Base-by-base conservation (phyloP, 2,113 vertebrate species). In the Oryzias woworae region DNA sequence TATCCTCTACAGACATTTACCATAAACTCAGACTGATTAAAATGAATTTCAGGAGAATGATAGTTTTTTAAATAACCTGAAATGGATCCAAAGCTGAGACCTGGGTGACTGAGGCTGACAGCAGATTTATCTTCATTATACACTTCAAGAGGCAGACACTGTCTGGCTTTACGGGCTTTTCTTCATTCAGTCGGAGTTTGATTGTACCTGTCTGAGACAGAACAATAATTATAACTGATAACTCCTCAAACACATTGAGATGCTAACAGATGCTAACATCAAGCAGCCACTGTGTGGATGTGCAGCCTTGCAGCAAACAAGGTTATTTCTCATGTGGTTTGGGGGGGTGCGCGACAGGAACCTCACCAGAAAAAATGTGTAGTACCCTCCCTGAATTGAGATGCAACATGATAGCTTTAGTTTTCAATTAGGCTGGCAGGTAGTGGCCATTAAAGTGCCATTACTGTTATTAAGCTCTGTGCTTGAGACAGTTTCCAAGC, bases 371-470 rank as follows among this genome's bases (percentile, higher is more conserved):
- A 42, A 66, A 12, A 43, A 18, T 23, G 17, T 54, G 17, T 24
- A 24, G 5, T 15, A 36, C 36, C 63, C 50, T 23, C 58, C 41
- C 26, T 14, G 45, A 73, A 80, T 57, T 81, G 79, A 72, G 64
- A 66, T 10, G 45, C 54, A 71, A 64, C 62, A 62, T 69, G 71
- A 83, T 62, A 59, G 57, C 54, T 36, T 59, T n/a, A 62, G 70
- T 87, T 71, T 84, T 77, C 70, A 83, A 80, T 85, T 73, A 74
- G 45, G 17, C 53, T 72, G 58, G 56, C 56, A 65, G 69, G 70
- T 65, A 60, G 69, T 55, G 46, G 60, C 71, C 71, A 80, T 86
- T 77, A 72, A 72, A 53, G 36, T 44, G 61, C 61, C 20, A 63
- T 77, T 66, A 70, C 71, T 69, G 59, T 80, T 75, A 83, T 72